These are phyloP conservation scores for Tyria jacobaeae DNA, from an alignment of 2,888 invertebrate species.

Conservation along the genomic window DNA sequence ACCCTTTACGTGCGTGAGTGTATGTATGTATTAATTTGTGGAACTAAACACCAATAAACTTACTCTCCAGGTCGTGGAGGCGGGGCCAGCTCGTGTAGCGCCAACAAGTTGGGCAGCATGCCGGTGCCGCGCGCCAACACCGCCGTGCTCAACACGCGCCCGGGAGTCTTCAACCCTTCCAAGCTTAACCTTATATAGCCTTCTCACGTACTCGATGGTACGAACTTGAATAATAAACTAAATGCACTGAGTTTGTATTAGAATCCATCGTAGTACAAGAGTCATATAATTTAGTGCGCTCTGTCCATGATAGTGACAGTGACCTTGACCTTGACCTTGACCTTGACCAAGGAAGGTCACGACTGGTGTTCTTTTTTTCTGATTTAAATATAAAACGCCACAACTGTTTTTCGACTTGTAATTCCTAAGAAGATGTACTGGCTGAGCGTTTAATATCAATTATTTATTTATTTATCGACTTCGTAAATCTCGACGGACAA, in stretches of 20 bases:
- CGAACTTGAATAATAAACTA: not conserved
- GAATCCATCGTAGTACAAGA: not conserved
- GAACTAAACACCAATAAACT: too few relatives aligned
- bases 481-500: too few relatives aligned
- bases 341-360: too few relatives aligned
- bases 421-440: too few relatives aligned
- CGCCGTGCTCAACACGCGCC: conserved; percentile 62
- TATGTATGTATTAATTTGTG: too few relatives aligned
- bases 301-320: too few relatives aligned
- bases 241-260: not conserved
- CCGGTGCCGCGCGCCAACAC: conserved; percentile 65
- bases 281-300: not conserved
- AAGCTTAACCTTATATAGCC: conserved; percentile 62
- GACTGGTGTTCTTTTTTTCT: not conserved
- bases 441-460: too few relatives aligned
- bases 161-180: conserved; percentile 69
- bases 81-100: conserved; percentile 11
- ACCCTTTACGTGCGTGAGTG: too few relatives aligned
- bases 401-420: not conserved
- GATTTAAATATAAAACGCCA: not conserved
- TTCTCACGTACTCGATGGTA: not conserved
- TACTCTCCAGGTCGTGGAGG: conserved; percentile 13
- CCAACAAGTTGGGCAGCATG: conserved; percentile 70
- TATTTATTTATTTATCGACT: too few relatives aligned
- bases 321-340: too few relatives aligned